Percentiles rank a stretch among this genome's conserved stretches.
Conservation (phyloP, 2,113 vertebrate species). For the Amphilophus citrinellus region DNA sequence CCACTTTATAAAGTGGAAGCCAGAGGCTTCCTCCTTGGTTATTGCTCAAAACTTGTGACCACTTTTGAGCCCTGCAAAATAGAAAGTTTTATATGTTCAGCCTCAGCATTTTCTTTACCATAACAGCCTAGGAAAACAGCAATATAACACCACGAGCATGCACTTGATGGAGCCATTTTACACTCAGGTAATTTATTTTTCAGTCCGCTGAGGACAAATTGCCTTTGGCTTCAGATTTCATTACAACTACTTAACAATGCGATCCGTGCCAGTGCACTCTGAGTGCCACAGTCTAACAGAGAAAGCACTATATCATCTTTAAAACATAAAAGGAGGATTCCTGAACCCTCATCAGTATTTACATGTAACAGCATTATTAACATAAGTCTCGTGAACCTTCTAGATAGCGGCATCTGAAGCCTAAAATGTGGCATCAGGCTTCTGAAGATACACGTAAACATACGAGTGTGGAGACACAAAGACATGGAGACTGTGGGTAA, state of each 20-base stretch:
- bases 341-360: not conserved
- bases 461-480: not conserved
- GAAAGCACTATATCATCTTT: not conserved
- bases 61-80: not conserved
- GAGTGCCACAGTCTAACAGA: not conserved
- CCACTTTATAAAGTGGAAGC: not conserved
- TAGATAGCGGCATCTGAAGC: not conserved
- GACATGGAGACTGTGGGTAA: not conserved
- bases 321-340: not conserved
- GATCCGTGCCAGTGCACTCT: not conserved
- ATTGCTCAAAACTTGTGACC: not conserved
- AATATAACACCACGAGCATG: not conserved
- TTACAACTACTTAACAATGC: not conserved
- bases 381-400: not conserved
- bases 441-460: not conserved
- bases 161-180: conserved; percentile 4
- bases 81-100: not conserved
- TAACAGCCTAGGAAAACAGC: conserved; percentile 2
- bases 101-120: not conserved
- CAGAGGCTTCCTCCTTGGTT: not conserved
- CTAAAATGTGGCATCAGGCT: not conserved
- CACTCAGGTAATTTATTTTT: not conserved
- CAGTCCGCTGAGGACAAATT: not conserved
- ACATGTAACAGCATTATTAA: not conserved
- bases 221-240: conserved; percentile 21